Conservation (phyloP, 2,113 vertebrate genomes). For the Phoxinus phoxinus region DNA sequence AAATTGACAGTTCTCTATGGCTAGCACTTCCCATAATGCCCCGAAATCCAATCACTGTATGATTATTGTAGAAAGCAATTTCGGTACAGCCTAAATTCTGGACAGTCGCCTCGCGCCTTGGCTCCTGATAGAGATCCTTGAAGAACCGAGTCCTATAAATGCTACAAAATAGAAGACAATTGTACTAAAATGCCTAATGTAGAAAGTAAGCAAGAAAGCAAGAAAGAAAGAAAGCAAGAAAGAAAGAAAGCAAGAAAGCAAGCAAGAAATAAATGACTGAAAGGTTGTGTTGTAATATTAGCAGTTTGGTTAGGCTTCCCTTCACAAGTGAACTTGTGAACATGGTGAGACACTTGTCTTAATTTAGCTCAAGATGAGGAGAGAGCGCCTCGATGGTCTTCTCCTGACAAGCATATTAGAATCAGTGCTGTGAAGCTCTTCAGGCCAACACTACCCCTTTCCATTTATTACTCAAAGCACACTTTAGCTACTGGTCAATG, state of each 20-base stretch:
- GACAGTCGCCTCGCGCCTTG: background rate
- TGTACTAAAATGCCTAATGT: background rate
- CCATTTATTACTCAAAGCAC: too few relatives aligned
- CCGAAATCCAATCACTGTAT: constrained; percentile 35
- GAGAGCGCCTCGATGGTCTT: background rate
- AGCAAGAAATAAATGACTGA: background rate
- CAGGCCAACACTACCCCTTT: background rate
- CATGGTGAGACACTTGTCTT: constrained; percentile 11
- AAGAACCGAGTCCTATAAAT: background rate
- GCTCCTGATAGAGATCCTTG: background rate
- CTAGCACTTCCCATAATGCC: background rate
- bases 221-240: too few relatives aligned
- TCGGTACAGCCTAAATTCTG: background rate
- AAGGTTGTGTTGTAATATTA: background rate
- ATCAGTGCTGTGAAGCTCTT: constrained; percentile 4
- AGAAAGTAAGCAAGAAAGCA: too few relatives aligned
- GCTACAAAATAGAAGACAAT: background rate
- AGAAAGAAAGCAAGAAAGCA: too few relatives aligned
- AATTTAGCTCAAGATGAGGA: constrained; percentile 21
- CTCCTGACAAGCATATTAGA: constrained; percentile 6
- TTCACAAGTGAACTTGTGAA: background rate
- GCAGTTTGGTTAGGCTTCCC: background rate
- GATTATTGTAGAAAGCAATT: constrained; percentile 36
- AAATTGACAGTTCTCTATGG: constrained; percentile 13
- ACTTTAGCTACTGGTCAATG: too few relatives aligned